phyloP scores from a whole-genome alignment of 2,888 invertebrate species.

The Platycnemis pennipes region DNA sequence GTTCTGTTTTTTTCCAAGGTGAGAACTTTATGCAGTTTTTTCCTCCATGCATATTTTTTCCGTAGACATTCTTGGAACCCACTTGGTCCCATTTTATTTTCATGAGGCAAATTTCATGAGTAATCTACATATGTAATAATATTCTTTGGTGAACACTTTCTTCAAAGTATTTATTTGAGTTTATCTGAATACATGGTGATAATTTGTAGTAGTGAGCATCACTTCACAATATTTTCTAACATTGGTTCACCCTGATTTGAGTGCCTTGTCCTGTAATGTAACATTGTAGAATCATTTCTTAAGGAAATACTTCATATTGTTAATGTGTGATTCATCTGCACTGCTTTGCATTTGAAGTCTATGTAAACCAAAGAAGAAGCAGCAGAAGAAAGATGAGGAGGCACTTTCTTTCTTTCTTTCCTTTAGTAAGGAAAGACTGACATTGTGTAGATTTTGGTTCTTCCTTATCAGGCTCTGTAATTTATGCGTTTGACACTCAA shows the following conservation, averaged over 20 bases:
- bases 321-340: conserved; percentile 61
- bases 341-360: conserved; percentile 66
- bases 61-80: neutral
- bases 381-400: conserved; percentile 56
- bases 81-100: conserved; percentile 1
- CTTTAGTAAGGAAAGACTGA: conserved; percentile 59
- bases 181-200: conserved; percentile 10
- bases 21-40: conserved; percentile 10
- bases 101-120: neutral
- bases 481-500: conserved; percentile 42
- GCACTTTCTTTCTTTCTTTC: conserved; percentile 63
- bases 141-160: conserved; percentile 33
- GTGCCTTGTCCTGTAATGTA: conserved; percentile 50
- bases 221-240: conserved; percentile 32
- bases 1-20: conserved; percentile 36
- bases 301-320: conserved; percentile 35
- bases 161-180: neutral
- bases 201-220: conserved; percentile 40
- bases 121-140: neutral
- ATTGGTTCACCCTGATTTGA: conserved; percentile 25
- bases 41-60: conserved; percentile 49
- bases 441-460: conserved; percentile 38
- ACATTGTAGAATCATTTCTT: conserved; percentile 33
- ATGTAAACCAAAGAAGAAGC: conserved; percentile 65
- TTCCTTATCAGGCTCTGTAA: conserved; percentile 55